Evolutionary conservation across 2,113 vertebrate species (phyloP), one percentile per base, ranked within the genome.

Genomic region (Oncorhynchus mykiss): DNA sequence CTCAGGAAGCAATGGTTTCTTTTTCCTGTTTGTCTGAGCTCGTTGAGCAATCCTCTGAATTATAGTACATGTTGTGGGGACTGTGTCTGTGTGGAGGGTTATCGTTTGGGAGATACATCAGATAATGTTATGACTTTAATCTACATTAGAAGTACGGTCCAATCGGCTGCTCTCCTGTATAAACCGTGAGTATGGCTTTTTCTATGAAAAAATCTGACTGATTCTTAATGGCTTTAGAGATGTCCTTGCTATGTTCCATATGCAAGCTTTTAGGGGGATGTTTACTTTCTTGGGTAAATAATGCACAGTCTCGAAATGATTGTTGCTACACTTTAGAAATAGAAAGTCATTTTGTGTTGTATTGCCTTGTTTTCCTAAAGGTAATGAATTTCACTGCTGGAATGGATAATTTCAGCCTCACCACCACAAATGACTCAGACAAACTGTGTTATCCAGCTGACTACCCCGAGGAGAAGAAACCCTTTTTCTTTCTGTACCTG

Each of bases 401-500:
- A 9, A 86, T 82, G 73, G 88, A 88, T 7, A 86, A 88, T 81
- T 25, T 68, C n/a, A 80, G 45, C 5, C 20, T 83, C 70, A 48
- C 5, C 18, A 49, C 5, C 14, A 49, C 85, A 31, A 91, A 93
- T 4, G 22, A 82, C 1, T 45, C 94, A n/a, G 92, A 92, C 22
- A 80, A 54, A 87, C 91, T 54, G 27, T 98, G 87, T 71, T 71
- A 67, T 65, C 12, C 2, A 0, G 2, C 9, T 4, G 79, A 85
- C 4, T 48, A 7, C 2, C 0, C 0, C 3, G 66, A 45, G 5
- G 39, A 64, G 16, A 80, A 72, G 25, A 78, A 14, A n/a, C 0
- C 16, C 0, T 97, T 97, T 85, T 81, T 95, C 1, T 57, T 86
- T 31, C 85, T 95, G 73, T 96, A 97, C 73, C 73, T 93, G 45